Evolutionary conservation across 2,797 vertebrate species (phyloP).

Genomic region (Silurus lanzhouensis): DNA sequence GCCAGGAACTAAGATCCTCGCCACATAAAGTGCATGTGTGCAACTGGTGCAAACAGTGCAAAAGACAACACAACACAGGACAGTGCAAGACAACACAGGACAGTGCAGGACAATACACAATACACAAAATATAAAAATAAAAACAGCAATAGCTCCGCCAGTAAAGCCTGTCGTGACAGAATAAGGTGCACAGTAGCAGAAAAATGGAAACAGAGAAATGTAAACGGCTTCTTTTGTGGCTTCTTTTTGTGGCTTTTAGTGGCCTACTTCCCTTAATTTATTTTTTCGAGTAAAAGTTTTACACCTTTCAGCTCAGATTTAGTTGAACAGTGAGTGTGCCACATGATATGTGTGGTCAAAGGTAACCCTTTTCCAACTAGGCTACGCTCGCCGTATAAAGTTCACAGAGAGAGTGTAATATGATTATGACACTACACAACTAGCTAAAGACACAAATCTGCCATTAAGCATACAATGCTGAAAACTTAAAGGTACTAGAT

Average conservation of each 20-base stretch:
- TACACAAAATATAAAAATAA: too few species aligned
- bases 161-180: too few species aligned
- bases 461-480: background rate
- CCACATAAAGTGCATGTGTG: too few species aligned
- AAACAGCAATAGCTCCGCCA: too few species aligned
- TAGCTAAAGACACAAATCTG: background rate
- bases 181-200: too few species aligned
- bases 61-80: too few species aligned
- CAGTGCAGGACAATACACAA: too few species aligned
- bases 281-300: background rate
- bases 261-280: background rate
- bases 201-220: too few species aligned
- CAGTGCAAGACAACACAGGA: too few species aligned
- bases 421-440: background rate
- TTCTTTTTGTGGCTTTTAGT: background rate
- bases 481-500: background rate
- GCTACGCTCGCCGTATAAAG: conserved; percentile 6
- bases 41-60: too few species aligned
- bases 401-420: background rate
- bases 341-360: conserved; percentile 11
- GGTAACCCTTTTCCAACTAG: conserved; percentile 14
- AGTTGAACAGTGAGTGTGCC: background rate
- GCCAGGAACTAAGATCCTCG: too few species aligned
- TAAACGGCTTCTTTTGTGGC: too few species aligned
- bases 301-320: background rate